Evolutionary conservation across 2,888 invertebrate species (phyloP), one percentile per base, ranked within the genome.

Genomic region (Chymomyza procnemis): DNA sequence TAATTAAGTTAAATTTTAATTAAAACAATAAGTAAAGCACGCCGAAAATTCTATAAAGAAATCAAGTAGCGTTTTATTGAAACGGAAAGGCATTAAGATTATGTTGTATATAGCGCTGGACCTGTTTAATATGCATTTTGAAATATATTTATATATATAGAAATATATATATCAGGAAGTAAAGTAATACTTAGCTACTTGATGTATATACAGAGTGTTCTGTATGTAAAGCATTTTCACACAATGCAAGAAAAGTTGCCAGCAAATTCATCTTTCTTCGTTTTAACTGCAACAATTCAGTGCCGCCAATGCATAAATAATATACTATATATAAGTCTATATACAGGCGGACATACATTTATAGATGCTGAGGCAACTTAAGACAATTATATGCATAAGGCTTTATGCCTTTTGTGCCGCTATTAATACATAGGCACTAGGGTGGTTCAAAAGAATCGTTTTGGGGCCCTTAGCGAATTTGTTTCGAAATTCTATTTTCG

Each of bases 1-100:
- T 76, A 76, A 67, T 72, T 78, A 75, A 75, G 74, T 77, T 12
- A 22, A 19, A 12, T 54, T 19, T 19, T 14, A 19, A 54, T 54
- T 41, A 12, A n/a, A 41, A 1, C 50, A 12, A 50, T 50, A 19
- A 16, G 18, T 50, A 8, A 12, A 50, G 50, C 12, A 41, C 34
- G 34, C 12, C 3, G 12, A 41, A 41, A 41, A 41, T 41, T 12
- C 34, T 41, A 41, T 41, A 41, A 12, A 41, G 12, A 41, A 3
- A 41, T 41, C 34, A 41, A 41, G 34, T 41, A 41, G 2, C 12
- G 34, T 41, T 41, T 41, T 12, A 12, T 41, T 41, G 12, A 12
- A 41, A 41, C 34, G 12, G 3, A 41, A 41, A 41, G 34, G 6
- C 26, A 6, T 26, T 26, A 26, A 26, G 1, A 26, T 8, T 3